A percentile compares a stretch with the other conserved stretches of the same genome.
Evolutionary conservation across 2,113 vertebrate genomes (phyloP).

Genomic region (Microcebus murinus): DNA sequence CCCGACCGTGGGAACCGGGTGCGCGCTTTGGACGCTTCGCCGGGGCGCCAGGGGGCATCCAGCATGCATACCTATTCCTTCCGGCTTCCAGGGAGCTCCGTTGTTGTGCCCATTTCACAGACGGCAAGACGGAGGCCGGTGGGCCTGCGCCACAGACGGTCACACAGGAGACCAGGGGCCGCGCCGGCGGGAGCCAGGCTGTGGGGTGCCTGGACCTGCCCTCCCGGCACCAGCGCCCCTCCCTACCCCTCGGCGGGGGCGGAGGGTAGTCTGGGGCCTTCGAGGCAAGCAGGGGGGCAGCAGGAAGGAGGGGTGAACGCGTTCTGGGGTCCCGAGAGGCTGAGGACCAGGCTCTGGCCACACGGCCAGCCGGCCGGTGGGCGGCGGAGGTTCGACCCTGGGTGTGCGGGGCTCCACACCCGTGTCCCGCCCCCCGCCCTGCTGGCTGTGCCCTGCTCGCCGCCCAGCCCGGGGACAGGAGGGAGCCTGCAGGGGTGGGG

Average conservation of each 20-base stretch:
- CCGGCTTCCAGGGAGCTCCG: fast-evolving
- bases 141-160: fast-evolving
- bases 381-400: not conserved
- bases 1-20: fast-evolving
- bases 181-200: not conserved
- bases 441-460: not conserved
- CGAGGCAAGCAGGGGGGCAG: not conserved
- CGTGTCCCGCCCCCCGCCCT: not conserved
- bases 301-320: not conserved
- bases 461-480: no score
- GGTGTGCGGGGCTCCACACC: fast-evolving
- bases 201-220: not conserved
- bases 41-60: fast-evolving
- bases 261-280: not conserved
- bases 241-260: not conserved
- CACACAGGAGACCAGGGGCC: fast-evolving
- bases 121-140: not conserved
- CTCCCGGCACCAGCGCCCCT: no score
- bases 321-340: not conserved
- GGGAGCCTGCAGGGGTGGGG: no score
- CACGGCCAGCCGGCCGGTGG: fast-evolving
- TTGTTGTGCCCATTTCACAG: not conserved
- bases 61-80: fast-evolving
- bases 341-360: not conserved
- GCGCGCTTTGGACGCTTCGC: fast-evolving